phyloP scores from a whole-genome alignment of 2,797 vertebrate genomes.

The Pantherophis alleghaniensis region DNA sequence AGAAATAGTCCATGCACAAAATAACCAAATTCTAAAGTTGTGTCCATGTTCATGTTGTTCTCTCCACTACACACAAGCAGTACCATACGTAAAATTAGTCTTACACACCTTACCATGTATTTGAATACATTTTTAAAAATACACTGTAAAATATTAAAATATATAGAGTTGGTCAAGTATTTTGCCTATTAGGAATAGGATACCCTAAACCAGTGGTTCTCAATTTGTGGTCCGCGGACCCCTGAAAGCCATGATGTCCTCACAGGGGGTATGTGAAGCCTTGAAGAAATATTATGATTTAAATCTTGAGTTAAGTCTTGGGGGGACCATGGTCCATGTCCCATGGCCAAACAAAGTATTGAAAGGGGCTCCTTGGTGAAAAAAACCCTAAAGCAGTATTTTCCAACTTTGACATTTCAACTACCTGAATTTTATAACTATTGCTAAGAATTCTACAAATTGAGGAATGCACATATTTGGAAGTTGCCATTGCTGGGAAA shows the following conservation, averaged over 20 bases:
- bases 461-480: not conserved
- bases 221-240: too few species aligned
- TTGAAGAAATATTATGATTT: not conserved
- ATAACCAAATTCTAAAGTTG: not conserved
- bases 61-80: not conserved
- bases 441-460: not conserved
- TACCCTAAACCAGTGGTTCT: not conserved
- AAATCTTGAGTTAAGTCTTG: not conserved
- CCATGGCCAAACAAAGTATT: not conserved
- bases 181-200: not conserved
- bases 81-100: not conserved
- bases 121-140: not conserved
- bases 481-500: not conserved
- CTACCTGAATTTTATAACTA: not conserved
- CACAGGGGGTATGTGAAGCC: too few species aligned
- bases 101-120: not conserved
- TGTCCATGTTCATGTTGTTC: not conserved
- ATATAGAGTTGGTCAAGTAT: not conserved
- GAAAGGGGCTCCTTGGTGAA: not conserved
- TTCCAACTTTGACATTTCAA: not conserved
- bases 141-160: not conserved
- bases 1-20: not conserved
- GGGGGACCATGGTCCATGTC: too few species aligned
- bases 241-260: too few species aligned
- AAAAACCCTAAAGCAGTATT: not conserved